Evolutionary conservation across 2,113 vertebrate species (phyloP).

Genomic region (Campylorhamphus procurvoides): DNA sequence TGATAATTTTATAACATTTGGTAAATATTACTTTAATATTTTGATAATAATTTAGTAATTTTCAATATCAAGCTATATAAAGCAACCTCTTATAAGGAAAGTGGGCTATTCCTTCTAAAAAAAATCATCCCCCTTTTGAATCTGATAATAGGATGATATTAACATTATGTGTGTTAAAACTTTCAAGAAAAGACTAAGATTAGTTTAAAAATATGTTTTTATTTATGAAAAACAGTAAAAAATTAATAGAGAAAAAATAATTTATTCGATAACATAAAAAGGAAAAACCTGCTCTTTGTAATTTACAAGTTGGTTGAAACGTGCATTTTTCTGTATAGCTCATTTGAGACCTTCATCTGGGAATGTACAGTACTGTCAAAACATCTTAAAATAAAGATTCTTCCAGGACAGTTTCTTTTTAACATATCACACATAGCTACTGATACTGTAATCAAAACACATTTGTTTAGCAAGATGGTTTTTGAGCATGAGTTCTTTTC

Average conservation of each 20-base stretch:
- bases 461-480: background rate
- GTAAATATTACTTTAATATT: background rate
- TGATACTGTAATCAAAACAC: background rate
- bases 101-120: background rate
- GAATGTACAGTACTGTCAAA: background rate
- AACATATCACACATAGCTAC: background rate
- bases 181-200: background rate
- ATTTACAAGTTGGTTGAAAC: background rate
- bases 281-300: background rate
- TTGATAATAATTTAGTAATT: background rate
- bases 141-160: background rate
- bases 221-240: background rate
- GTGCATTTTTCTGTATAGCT: background rate
- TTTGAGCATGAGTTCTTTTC: background rate
- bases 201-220: background rate
- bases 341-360: background rate
- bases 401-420: background rate
- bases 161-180: background rate
- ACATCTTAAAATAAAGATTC: background rate
- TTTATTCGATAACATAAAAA: background rate
- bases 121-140: background rate
- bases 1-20: too few species aligned
- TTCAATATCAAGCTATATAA: background rate
- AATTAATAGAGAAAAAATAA: background rate
- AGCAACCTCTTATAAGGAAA: background rate